These are phyloP conservation scores for Bombus ignitus DNA, from an alignment of 1,140 invertebrate species.

Conservation along the genomic window DNA sequence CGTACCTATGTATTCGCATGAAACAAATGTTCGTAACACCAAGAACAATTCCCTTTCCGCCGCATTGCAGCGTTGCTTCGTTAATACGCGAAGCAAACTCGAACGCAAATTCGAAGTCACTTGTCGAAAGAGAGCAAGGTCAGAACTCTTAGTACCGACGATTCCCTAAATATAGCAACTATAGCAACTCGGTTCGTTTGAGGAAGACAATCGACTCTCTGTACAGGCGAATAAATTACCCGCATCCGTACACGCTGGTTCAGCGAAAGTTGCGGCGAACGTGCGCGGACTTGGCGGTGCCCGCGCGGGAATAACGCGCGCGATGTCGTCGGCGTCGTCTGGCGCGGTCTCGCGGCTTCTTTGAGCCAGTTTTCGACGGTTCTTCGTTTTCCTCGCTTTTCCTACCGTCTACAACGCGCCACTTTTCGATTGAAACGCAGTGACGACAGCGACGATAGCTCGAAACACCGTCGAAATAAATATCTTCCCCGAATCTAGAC, in stretches of 20 bases:
- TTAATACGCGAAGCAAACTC: not conserved
- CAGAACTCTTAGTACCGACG: not conserved
- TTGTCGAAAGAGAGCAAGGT: constrained; percentile 5
- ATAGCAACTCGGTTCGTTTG: constrained; percentile 4
- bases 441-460: constrained; percentile 32
- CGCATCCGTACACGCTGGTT: not conserved
- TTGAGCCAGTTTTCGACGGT: constrained; percentile 17
- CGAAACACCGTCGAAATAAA: constrained; percentile 39
- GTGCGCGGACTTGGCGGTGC: not conserved
- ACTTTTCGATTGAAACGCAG: constrained; percentile 31
- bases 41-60: not conserved
- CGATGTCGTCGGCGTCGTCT: constrained; percentile 15
- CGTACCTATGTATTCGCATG: too few species aligned
- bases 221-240: constrained; percentile 40
- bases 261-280: not conserved
- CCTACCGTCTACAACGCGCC: constrained; percentile 14
- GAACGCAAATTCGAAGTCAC: not conserved
- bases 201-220: constrained; percentile 28
- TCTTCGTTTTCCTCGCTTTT: constrained; percentile 28
- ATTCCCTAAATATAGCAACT: constrained; percentile 28
- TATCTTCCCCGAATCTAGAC: constrained; percentile 34
- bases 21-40: not conserved
- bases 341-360: constrained; percentile 32
- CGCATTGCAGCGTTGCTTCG: not conserved
- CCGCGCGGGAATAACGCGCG: not conserved